Evolutionary conservation across 2,113 vertebrate species (phyloP).

Genomic region (Elachura formosa): DNA sequence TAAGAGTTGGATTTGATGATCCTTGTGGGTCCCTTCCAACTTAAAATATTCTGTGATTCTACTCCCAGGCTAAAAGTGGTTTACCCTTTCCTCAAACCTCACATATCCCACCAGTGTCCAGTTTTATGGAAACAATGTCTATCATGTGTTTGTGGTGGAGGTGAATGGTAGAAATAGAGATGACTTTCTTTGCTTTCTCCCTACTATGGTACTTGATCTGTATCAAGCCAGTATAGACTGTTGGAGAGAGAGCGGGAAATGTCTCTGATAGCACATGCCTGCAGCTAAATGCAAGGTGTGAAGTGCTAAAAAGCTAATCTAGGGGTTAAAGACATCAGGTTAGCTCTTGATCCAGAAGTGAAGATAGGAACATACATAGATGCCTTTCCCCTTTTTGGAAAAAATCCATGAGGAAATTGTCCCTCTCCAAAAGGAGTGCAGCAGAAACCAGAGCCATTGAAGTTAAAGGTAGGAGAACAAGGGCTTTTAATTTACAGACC

Average conservation of each 20-base stretch:
- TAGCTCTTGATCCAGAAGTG: not conserved
- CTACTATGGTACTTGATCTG: not conserved
- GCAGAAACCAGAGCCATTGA: not conserved
- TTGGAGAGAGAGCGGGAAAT: not conserved
- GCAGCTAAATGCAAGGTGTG: not conserved
- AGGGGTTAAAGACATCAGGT: not conserved
- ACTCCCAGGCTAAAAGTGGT: not conserved
- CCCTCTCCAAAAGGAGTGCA: not conserved
- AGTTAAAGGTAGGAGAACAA: not conserved
- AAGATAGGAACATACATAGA: not conserved
- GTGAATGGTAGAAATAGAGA: not conserved
- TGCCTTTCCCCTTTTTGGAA: not conserved
- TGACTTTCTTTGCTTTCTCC: not conserved
- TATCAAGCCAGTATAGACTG: not conserved
- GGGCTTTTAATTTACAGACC: not conserved
- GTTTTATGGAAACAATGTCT: not conserved
- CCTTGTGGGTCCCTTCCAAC: not conserved
- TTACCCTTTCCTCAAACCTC: not conserved
- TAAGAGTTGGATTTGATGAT: not conserved
- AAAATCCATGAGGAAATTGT: not conserved
- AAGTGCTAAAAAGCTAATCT: not conserved
- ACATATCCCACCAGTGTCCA: not conserved
- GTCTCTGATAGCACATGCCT: not conserved
- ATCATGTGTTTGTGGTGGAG: not conserved
- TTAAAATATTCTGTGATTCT: not conserved